A percentile compares a stretch with the other conserved stretches of the same genome.
Evolutionary conservation across 2,888 invertebrate species (phyloP).

Genomic region (Xylota segnis): DNA sequence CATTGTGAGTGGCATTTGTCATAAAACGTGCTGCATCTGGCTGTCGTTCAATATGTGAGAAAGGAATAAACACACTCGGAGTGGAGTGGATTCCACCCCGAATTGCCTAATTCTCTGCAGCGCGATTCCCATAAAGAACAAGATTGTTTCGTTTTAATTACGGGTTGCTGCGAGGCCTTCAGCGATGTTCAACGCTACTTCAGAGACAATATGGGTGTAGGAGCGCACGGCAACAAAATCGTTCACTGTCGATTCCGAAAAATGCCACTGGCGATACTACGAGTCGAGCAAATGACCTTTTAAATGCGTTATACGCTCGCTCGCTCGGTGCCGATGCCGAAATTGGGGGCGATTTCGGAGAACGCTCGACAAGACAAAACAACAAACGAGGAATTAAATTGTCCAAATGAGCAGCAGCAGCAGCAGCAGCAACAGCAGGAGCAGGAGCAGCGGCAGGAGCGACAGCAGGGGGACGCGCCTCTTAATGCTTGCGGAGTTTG

Average conservation of each 20-base stretch:
- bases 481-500: constrained; percentile 74
- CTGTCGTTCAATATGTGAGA: constrained; percentile 66
- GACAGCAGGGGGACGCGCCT: constrained; percentile 52
- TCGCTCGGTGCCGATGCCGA: constrained; percentile 64
- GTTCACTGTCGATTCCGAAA: constrained; percentile 76
- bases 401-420: constrained; percentile 72
- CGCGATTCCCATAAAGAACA: constrained; percentile 75
- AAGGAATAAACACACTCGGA: constrained; percentile 70
- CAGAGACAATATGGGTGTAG: constrained; percentile 77
- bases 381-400: constrained; percentile 73
- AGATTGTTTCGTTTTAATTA: constrained; percentile 77
- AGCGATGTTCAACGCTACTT: constrained; percentile 75
- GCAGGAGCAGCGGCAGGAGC: constrained; percentile 27
- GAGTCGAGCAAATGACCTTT: constrained; percentile 76
- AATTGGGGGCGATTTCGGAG: constrained; percentile 77
- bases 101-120: constrained; percentile 71
- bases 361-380: constrained; percentile 62
- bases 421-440: constrained; percentile 14
- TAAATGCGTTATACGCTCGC: constrained; percentile 73
- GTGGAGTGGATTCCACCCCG: constrained; percentile 69
- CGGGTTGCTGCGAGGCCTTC: constrained; percentile 67
- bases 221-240: constrained; percentile 73
- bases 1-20: constrained; percentile 75
- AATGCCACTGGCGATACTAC: constrained; percentile 76
- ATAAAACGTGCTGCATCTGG: constrained; percentile 76